Evolutionary conservation across 2,113 vertebrate genomes (phyloP), one percentile per base, ranked within the genome.

Genomic region (Daboia siamensis): DNA sequence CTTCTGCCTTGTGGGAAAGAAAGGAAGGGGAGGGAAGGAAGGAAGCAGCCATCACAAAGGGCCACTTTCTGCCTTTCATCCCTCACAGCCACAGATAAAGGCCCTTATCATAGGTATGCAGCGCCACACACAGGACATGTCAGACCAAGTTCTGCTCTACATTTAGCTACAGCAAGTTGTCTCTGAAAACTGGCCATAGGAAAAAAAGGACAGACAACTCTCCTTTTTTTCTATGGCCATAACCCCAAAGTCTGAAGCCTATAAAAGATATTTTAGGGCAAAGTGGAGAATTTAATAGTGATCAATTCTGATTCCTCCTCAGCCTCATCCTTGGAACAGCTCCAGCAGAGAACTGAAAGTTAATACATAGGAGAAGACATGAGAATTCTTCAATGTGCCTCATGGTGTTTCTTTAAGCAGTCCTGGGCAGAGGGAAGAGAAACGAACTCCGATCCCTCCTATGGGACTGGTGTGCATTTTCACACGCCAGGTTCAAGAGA

Each of bases 41-140:
- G 93, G 95, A 13, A 33, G 5, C 69, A 5, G 95, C 94, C 95
- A 96, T 23, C 59, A 33, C 46, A 94, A 96, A 24, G 69, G 95
- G 5, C 24, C 61, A 92, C 92, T 92, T 95, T 94, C 94, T 93
- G 95, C 95, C 94, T 92, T 94, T 1, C 96, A 94, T 29, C 24
- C 55, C 93, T 92, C 93, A 93, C 92, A 91, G n/a, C 92, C 92
- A 55, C 90, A 74, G 44, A 84, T 24, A 26, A 20, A 94, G 93
- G 94, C 94, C 91, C 94, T 4, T n/a, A 1, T n/a, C 57, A 21
- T 69, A 88, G 26, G 46, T 3, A 91, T 59, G 6, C 54, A 48
- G 80, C 54, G 7, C 86, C 94, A 90, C 95, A 93, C 86, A 91
- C 80, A 69, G 89, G 88, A 93, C 86, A 86, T 56, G 90, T 93